Evolutionary conservation across 2,888 invertebrate species (phyloP).

Genomic region (Helleia helle): DNA sequence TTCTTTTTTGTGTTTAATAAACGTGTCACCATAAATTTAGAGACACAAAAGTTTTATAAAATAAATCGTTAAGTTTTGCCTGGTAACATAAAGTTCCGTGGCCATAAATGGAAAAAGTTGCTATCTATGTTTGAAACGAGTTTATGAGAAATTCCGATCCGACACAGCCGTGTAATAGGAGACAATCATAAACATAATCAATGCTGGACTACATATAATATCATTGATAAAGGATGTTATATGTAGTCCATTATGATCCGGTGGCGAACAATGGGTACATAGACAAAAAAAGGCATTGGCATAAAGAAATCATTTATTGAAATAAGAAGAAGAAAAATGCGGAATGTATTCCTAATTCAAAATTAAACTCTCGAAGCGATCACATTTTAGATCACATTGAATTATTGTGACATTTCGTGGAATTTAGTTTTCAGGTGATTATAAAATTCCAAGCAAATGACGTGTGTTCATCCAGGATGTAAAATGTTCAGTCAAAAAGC

Average conservation of each 20-base stretch:
- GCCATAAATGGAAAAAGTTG: background rate
- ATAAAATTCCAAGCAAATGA: constrained; percentile 59
- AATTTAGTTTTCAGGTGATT: constrained; percentile 31
- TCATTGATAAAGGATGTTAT: too few species aligned
- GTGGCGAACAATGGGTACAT: too few species aligned
- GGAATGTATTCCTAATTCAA: too few species aligned
- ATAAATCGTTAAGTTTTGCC: background rate
- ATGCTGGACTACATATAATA: too few species aligned
- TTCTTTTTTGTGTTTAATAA: background rate
- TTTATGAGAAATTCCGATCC: background rate
- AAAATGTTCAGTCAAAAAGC: constrained; percentile 59
- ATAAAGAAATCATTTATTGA: too few species aligned
- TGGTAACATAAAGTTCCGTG: background rate
- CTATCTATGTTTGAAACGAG: background rate
- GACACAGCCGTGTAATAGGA: background rate
- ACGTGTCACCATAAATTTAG: background rate
- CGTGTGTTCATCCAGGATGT: constrained; percentile 53
- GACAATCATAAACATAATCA: background rate
- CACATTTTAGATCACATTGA: too few species aligned
- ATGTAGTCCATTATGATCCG: too few species aligned
- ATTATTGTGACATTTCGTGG: background rate
- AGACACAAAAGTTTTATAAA: background rate
- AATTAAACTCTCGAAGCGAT: too few species aligned
- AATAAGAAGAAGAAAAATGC: too few species aligned
- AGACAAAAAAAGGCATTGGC: too few species aligned